Evolutionary conservation across 2,888 invertebrate species (phyloP).

Genomic region (Zootermopsis nevadensis): DNA sequence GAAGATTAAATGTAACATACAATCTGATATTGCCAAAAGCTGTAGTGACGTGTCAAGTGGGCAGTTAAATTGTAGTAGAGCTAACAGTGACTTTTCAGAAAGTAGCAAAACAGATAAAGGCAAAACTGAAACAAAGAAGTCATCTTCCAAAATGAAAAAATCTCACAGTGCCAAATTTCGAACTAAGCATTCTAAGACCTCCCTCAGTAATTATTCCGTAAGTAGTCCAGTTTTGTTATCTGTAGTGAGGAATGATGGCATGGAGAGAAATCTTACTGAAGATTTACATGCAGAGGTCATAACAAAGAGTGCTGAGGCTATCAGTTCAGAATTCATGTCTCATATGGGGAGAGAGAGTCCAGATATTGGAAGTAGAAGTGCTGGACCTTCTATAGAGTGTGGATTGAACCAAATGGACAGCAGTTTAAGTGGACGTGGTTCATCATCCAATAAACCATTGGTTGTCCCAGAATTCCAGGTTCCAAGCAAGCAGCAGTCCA

Average conservation of each 20-base stretch:
- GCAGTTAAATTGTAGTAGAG: conserved; percentile 33
- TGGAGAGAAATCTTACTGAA: neutral
- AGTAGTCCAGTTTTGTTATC: conserved; percentile 49
- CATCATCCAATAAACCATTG: neutral
- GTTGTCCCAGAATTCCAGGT: conserved; percentile 22
- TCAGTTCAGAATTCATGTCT: conserved; percentile 6
- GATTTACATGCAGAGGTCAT: neutral
- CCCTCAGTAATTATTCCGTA: conserved; percentile 37
- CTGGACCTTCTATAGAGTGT: conserved; percentile 3
- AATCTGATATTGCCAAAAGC: conserved; percentile 34
- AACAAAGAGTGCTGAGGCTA: conserved; percentile 8
- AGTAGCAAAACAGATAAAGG: conserved; percentile 34
- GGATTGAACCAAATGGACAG: conserved; percentile 19
- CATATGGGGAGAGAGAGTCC: conserved; percentile 12
- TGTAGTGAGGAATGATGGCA: conserved; percentile 40
- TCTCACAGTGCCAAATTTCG: conserved; percentile 44
- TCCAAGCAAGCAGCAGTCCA: conserved; percentile 50
- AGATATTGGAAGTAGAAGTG: conserved; percentile 20
- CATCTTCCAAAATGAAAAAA: conserved; percentile 39
- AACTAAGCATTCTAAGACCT: conserved; percentile 31
- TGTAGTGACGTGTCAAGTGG: conserved; percentile 23
- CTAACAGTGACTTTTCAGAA: conserved; percentile 48
- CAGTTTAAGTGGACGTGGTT: neutral
- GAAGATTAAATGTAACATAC: conserved; percentile 18
- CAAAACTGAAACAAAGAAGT: conserved; percentile 40